Percentiles rank a stretch among this genome's conserved stretches.
phyloP scores from a whole-genome alignment of 1,140 invertebrate species.

The Meloidogyne floridensis region DNA sequence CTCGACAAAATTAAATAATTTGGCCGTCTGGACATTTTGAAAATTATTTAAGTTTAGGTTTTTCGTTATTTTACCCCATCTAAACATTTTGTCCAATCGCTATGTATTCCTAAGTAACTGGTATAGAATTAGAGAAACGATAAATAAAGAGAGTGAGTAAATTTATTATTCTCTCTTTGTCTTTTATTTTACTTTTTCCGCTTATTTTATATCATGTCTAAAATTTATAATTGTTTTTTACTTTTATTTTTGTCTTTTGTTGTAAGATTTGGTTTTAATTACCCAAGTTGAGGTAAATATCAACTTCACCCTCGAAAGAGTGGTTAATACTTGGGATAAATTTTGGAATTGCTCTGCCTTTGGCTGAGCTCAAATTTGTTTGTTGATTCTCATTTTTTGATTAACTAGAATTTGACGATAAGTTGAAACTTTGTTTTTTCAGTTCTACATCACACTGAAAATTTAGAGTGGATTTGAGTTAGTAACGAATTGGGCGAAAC shows the following conservation, averaged over 20 bases:
- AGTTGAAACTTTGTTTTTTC: no score
- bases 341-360: background rate
- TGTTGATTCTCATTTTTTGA: no score
- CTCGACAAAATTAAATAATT: slow-evolving; percentile 55
- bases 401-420: no score
- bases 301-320: background rate
- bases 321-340: background rate
- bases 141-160: background rate
- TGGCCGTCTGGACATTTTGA: background rate
- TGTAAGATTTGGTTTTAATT: background rate
- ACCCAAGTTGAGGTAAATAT: background rate
- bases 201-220: background rate
- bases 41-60: background rate
- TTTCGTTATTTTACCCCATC: background rate
- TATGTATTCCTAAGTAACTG: background rate
- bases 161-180: background rate
- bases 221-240: background rate
- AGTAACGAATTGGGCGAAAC: no score
- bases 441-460: no score
- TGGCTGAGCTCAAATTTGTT: no score
- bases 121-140: background rate
- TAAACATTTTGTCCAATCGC: background rate
- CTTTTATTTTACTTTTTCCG: background rate
- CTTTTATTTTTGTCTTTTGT: background rate
- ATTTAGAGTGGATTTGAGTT: no score